Conservation (phyloP, 2,888 invertebrate genomes). For the Anagyrus pseudococci region DNA sequence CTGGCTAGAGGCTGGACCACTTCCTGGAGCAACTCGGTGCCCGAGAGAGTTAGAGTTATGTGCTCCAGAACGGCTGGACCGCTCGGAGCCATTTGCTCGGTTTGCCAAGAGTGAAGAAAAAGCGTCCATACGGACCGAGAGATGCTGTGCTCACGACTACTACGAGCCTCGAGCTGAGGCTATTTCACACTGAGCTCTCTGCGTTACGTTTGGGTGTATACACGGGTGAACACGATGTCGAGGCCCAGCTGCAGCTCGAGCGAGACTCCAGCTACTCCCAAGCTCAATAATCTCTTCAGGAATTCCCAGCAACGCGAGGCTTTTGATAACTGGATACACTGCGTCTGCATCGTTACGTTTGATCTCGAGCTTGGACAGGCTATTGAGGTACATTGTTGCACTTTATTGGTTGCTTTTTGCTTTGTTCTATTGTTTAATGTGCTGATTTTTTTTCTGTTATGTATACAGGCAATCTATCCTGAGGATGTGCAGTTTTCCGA, state of each 20-base stretch:
- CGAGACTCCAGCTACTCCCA: background rate
- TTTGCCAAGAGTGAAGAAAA: no score
- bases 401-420: no score
- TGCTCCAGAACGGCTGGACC: no score
- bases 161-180: no score
- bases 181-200: no score
- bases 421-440: background rate
- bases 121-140: no score
- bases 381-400: slow-evolving; percentile 82
- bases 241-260: slow-evolving; percentile 30
- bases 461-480: slow-evolving; percentile 79
- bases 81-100: no score
- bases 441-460: slow-evolving; percentile 29
- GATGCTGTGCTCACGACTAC: no score
- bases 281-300: slow-evolving; percentile 3
- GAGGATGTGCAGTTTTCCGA: slow-evolving; percentile 78
- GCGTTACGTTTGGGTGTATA: slow-evolving; percentile 5
- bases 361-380: slow-evolving; percentile 98
- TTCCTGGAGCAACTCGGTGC: no score
- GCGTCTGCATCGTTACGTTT: slow-evolving; percentile 97
- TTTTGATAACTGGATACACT: slow-evolving; percentile 94
- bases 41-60: no score
- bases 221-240: slow-evolving; percentile 25
- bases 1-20: no score
- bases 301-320: slow-evolving; percentile 65